These are phyloP conservation scores for Alectoris magna DNA, from an alignment of 2,797 vertebrate genomes.

Conservation along the genomic window DNA sequence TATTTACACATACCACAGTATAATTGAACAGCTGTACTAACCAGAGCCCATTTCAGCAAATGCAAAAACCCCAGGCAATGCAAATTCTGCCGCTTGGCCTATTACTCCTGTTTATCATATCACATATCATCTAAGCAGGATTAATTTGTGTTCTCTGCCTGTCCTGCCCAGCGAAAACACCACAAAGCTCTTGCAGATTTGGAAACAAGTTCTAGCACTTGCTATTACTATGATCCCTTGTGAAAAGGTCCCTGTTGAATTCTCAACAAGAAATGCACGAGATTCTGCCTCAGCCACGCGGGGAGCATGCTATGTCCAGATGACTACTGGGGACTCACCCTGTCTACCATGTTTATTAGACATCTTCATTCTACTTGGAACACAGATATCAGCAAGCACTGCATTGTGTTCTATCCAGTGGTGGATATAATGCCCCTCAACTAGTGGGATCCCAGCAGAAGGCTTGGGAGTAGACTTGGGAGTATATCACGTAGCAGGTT, in stretches of 20 bases:
- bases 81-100: not conserved
- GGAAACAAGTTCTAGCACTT: not conserved
- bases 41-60: not conserved
- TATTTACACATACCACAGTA: not conserved
- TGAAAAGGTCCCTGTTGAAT: not conserved
- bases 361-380: not conserved
- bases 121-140: not conserved
- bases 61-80: not conserved
- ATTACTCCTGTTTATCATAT: not conserved
- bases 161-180: not conserved
- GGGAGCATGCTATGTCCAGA: accelerated
- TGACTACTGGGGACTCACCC: not conserved
- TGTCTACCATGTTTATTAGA: accelerated
- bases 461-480: not conserved
- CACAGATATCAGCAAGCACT: not conserved
- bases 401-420: not conserved
- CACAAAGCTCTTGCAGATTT: not conserved
- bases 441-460: accelerated
- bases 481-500: not conserved
- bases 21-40: not conserved
- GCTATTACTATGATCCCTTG: not conserved
- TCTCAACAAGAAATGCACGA: not conserved
- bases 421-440: not conserved
- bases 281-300: not conserved
- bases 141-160: not conserved